Percentiles rank a stretch among this genome's conserved stretches.
Conservation (phyloP, 2,888 invertebrate genomes). For the Nyleta sp. region DNA sequence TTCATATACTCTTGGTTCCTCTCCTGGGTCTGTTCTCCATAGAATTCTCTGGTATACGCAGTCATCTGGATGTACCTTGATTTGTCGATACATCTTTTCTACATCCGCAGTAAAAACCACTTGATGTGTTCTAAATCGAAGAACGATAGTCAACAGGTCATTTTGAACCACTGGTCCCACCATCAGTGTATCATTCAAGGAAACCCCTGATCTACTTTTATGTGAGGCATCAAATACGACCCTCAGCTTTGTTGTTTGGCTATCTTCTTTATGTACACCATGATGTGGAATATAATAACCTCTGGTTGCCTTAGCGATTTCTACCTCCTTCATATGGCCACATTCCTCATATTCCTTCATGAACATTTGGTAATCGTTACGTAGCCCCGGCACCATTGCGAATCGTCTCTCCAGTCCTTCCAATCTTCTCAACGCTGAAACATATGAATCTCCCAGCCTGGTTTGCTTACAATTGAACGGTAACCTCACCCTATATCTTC, state of each 20-base stretch:
- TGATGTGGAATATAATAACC: constrained; percentile 20
- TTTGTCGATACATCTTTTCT: constrained; percentile 68
- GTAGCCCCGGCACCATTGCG: not conserved
- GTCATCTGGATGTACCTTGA: constrained; percentile 46
- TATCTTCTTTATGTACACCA: not conserved
- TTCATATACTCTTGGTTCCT: too few relatives aligned
- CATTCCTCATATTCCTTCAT: constrained; percentile 28
- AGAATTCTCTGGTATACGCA: constrained; percentile 68
- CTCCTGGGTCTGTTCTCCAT: too few relatives aligned
- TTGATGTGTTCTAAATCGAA: constrained; percentile 48
- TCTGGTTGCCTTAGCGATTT: not conserved
- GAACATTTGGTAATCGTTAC: not conserved
- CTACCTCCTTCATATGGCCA: constrained; percentile 7
- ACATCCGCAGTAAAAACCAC: not conserved
- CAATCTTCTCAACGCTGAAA: not conserved
- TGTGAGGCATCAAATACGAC: not conserved
- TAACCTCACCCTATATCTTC: constrained; percentile 5
- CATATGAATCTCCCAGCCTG: not conserved
- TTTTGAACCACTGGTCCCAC: not conserved
- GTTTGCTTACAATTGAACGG: not conserved
- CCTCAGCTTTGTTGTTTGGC: not conserved
- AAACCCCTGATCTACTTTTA: constrained; percentile 38
- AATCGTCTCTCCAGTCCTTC: constrained; percentile 2
- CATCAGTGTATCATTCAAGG: constrained; percentile 5
- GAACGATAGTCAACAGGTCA: not conserved